These are phyloP conservation scores for Polydrusus tereticollis DNA, from an alignment of 2,888 invertebrate genomes.

Conservation along the genomic window DNA sequence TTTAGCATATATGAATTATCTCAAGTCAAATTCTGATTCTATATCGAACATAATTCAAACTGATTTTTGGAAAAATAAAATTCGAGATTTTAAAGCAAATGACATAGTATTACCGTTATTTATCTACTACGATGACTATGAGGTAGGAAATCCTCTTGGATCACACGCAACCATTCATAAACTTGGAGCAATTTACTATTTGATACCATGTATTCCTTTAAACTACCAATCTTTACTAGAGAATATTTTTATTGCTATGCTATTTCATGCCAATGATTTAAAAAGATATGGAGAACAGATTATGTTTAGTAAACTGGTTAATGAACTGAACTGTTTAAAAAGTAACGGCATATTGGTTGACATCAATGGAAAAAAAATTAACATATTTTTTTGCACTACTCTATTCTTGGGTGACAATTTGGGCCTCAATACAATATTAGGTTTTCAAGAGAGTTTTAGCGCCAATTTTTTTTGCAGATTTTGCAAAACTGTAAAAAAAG, in stretches of 20 bases:
- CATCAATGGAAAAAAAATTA: slow-evolving; percentile 9
- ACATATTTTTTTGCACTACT: slow-evolving; percentile 24
- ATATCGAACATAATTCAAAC: slow-evolving; percentile 42
- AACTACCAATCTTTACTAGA: slow-evolving; percentile 30
- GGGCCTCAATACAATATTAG: slow-evolving; percentile 36
- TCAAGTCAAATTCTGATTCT: not conserved
- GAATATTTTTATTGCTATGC: slow-evolving; percentile 40
- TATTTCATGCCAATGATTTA: slow-evolving; percentile 35
- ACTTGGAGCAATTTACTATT: slow-evolving; percentile 41
- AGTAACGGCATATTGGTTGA: slow-evolving; percentile 36
- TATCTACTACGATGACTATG: slow-evolving; percentile 43
- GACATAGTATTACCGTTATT: slow-evolving; percentile 38
- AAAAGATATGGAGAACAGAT: slow-evolving; percentile 33
- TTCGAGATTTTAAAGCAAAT: not conserved
- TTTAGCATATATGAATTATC: no score
- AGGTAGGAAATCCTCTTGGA: slow-evolving; percentile 43
- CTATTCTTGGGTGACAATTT: slow-evolving; percentile 46
- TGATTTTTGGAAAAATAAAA: slow-evolving; percentile 40
- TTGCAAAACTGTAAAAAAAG: slow-evolving; percentile 25
- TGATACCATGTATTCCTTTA: slow-evolving; percentile 33
- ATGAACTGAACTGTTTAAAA: slow-evolving; percentile 40
- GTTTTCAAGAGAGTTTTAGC: slow-evolving; percentile 37
- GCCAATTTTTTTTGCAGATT: slow-evolving; percentile 40
- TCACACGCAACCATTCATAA: slow-evolving; percentile 45
- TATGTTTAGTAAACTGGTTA: slow-evolving; percentile 40